Evolutionary conservation across 92 coral and sea anemone species (phyloP), one percentile per base, ranked within the genome.

Genomic region (Ricordea florida): DNA sequence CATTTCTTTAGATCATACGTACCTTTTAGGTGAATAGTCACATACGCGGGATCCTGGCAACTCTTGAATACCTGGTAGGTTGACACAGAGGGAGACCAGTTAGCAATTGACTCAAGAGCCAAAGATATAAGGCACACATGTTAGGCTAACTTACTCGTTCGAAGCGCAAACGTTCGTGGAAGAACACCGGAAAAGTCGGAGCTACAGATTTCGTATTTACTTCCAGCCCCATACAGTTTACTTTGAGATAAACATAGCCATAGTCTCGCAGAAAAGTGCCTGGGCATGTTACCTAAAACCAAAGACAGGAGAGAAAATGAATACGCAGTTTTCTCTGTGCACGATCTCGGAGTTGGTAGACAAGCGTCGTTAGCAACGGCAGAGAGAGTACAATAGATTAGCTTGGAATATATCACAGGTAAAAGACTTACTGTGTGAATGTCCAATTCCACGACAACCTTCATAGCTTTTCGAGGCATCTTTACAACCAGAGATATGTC

Each of bases 391-490:
- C 24, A 59, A 11, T 7, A 31, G 44, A 57, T 34, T 73, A 33
- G 5, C 24, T 33, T 22, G 29, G n/a, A 62, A 71, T 46, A 50
- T 53, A 48, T 44, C 41, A 10, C 76, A 23, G 16, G 10, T 10
- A n/a, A 66, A 46, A 5, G 67, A 3, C 96, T 82, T 65, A 94
- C 98, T 72, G 96, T 87, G 43, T 94, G 98, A 24, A 92, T 81
- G 60, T 94, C 98, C 57, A 94, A 10, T 37, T 94, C 98, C n/a
- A 94, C 98, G 14, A 94, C 82, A 36, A 94, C 96, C 76, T 94
- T 94, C 98, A 94, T 94, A 31, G 98, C 98, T 78, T 94, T 94
- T 30, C 96, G 97, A 47, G 98, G 98, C 98, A 94, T 94, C 38
- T 16, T 79, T 25, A 21, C 28, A 21, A 21, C 13, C 4, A 55